Conservation (phyloP, 2,888 invertebrate genomes). For the Vesta saturnalis region DNA sequence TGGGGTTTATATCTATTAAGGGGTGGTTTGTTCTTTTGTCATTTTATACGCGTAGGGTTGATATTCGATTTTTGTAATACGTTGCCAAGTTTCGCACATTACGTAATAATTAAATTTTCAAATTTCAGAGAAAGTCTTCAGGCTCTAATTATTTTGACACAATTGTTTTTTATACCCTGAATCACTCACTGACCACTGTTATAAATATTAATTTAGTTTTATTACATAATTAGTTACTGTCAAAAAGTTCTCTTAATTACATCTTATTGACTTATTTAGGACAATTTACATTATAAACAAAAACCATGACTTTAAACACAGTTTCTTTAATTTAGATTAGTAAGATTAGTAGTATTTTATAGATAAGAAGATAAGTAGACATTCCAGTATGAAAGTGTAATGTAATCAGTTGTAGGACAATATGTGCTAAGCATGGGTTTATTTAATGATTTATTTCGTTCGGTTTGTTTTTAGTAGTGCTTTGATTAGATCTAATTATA, state of each 20-base stretch:
- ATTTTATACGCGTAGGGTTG: too few species aligned
- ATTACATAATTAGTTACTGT: constrained; percentile 1
- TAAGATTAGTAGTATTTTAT: neutral
- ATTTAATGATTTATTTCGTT: neutral
- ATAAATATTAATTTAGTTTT: constrained; percentile 1
- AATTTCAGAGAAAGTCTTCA: neutral
- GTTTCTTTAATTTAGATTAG: too few species aligned
- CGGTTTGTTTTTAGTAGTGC: neutral
- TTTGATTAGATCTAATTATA: neutral
- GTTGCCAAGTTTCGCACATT: too few species aligned
- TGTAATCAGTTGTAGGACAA: neutral
- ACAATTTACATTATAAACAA: neutral
- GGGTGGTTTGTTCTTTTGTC: neutral
- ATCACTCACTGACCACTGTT: too few species aligned
- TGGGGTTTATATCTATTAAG: too few species aligned
- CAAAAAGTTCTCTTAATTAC: neutral
- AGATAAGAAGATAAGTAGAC: neutral
- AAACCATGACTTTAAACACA: neutral
- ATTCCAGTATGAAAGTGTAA: neutral
- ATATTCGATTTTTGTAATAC: too few species aligned
- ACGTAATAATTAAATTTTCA: neutral
- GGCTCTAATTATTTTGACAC: neutral
- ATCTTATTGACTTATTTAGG: neutral
- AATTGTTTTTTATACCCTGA: neutral
- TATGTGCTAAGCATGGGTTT: neutral